Conservation (phyloP, 37 sponge, comb jelly and placozoan species). For the Geodia barretti region DNA sequence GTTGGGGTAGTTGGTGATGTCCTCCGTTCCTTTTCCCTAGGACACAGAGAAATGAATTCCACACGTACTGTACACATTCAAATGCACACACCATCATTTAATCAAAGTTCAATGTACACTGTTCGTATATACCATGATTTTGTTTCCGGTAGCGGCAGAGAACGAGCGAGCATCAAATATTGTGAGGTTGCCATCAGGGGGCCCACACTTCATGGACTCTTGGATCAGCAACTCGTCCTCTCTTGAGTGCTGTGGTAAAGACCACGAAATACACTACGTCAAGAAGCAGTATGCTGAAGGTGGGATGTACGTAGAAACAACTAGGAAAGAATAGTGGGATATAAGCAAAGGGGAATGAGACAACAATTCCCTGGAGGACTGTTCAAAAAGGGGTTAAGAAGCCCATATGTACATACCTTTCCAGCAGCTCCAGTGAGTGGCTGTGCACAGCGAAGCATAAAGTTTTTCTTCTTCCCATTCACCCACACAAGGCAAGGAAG, state of each 20-base stretch:
- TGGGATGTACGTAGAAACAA: too few species aligned
- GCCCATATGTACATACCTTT: slow-evolving; percentile 58
- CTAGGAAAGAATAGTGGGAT: too few species aligned
- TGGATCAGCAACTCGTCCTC: slow-evolving; percentile 82
- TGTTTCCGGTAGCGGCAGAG: slow-evolving; percentile 95
- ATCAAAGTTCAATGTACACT: neutral
- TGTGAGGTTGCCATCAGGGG: slow-evolving; percentile 56
- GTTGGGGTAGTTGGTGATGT: slow-evolving; percentile 66
- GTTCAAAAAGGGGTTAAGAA: neutral
- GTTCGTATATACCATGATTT: slow-evolving; percentile 62
- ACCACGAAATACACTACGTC: too few species aligned
- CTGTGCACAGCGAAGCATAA: slow-evolving; percentile 94
- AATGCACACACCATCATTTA: neutral
- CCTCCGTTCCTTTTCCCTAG: slow-evolving; percentile 96
- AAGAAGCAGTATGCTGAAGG: too few species aligned
- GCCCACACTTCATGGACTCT: slow-evolving; percentile 44
- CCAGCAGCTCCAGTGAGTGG: slow-evolving; percentile 81
- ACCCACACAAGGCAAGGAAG: slow-evolving; percentile 89
- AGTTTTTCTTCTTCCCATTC: slow-evolving; percentile 59
- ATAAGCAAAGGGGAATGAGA: neutral
- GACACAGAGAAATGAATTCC: neutral
- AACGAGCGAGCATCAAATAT: slow-evolving; percentile 91
- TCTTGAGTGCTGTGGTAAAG: slow-evolving; percentile 67
- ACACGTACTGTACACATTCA: neutral
- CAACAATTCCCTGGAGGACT: neutral